These are phyloP conservation scores for Pocota personata DNA, from an alignment of 2,888 invertebrate species.

Conservation along the genomic window DNA sequence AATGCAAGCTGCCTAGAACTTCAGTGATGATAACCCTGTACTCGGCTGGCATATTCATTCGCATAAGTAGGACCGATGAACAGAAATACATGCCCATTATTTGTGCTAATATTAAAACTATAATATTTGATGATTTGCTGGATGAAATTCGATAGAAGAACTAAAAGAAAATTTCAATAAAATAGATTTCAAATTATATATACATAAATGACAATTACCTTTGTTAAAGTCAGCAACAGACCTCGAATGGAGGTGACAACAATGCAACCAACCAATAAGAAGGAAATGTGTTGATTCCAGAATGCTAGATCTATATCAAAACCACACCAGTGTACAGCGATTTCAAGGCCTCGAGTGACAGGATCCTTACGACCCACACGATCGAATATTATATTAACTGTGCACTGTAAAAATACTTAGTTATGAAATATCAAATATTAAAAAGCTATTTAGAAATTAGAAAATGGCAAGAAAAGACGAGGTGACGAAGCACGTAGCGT, in stretches of 20 bases:
- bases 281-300: slow-evolving; percentile 99
- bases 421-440: background rate
- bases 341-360: slow-evolving; percentile 97
- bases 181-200: background rate
- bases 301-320: slow-evolving; percentile 98
- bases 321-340: slow-evolving; percentile 98
- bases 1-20: slow-evolving; percentile 98
- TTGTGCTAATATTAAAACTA: slow-evolving; percentile 97
- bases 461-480: no score
- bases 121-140: slow-evolving; percentile 98
- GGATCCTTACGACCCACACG: slow-evolving; percentile 99
- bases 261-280: slow-evolving; percentile 97
- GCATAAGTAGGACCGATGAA: slow-evolving; percentile 97
- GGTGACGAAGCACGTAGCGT: no score
- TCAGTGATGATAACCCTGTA: slow-evolving; percentile 93
- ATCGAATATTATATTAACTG: slow-evolving; percentile 99
- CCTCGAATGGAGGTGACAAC: slow-evolving; percentile 99
- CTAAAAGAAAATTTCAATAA: slow-evolving; percentile 84
- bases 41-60: slow-evolving; percentile 99
- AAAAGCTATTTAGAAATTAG: background rate
- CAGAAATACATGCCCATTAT: slow-evolving; percentile 99
- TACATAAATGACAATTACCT: slow-evolving; percentile 88
- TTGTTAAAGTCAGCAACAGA: slow-evolving; percentile 96
- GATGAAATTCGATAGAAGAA: slow-evolving; percentile 99
- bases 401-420: slow-evolving; percentile 86